Evolutionary conservation across 2,113 vertebrate genomes (phyloP).

Genomic region (Syrmaticus mikado): DNA sequence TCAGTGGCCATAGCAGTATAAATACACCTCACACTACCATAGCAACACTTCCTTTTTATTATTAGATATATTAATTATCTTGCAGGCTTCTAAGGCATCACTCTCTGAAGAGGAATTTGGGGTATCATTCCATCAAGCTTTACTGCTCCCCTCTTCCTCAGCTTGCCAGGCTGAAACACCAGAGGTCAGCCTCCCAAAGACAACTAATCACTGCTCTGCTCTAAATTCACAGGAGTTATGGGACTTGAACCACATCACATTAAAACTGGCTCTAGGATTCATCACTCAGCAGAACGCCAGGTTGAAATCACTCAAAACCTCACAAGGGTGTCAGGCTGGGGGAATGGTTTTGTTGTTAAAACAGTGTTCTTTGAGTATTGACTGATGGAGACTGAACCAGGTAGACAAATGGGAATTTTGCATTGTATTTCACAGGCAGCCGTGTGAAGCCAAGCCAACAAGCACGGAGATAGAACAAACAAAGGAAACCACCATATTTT

Average conservation of each 20-base stretch:
- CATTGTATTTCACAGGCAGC: not conserved
- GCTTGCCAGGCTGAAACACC: constrained; percentile 23
- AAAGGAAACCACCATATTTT: not conserved
- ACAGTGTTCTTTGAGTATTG: not conserved
- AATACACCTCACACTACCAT: constrained; percentile 39
- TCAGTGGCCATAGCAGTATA: constrained; percentile 4
- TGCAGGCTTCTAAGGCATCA: constrained; percentile 47
- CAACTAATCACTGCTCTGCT: constrained; percentile 39
- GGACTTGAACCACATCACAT: not conserved
- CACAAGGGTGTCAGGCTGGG: not conserved
- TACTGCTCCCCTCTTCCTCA: not conserved
- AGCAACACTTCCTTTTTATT: constrained; percentile 41
- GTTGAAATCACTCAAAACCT: not conserved
- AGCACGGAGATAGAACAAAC: not conserved
- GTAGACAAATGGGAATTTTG: not conserved
- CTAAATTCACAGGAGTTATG: constrained; percentile 24
- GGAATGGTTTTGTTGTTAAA: not conserved
- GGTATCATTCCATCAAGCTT: not conserved
- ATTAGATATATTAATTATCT: constrained; percentile 59
- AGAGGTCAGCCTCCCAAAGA: constrained; percentile 58
- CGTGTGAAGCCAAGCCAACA: not conserved
- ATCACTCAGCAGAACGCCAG: not conserved
- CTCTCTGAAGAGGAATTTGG: not conserved
- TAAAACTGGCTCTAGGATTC: not conserved
- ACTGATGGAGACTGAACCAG: not conserved